Evolutionary conservation across 2,113 vertebrate species (phyloP).

Genomic region (Pituophis catenifer): DNA sequence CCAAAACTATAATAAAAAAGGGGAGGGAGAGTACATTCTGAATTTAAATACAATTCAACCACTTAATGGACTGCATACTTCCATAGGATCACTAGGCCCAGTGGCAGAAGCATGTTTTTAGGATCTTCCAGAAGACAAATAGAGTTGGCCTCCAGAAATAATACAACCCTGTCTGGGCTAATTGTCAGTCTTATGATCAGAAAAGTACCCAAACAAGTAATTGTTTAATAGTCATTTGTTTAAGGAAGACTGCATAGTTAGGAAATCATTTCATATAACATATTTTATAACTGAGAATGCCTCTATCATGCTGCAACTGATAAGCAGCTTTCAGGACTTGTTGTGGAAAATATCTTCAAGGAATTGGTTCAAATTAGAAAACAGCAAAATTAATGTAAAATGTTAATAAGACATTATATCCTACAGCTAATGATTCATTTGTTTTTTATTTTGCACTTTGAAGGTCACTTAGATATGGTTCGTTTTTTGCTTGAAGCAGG

Average conservation of each 20-base stretch:
- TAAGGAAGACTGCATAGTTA: not conserved
- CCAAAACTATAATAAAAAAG: not conserved
- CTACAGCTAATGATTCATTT: not conserved
- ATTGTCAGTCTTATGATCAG: not conserved
- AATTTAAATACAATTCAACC: not conserved
- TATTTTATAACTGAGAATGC: not conserved
- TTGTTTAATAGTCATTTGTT: not conserved
- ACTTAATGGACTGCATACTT: not conserved
- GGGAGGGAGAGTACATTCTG: not conserved
- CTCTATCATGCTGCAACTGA: not conserved
- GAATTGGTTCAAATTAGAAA: not conserved
- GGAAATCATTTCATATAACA: not conserved
- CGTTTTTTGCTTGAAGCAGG: constrained; percentile 97
- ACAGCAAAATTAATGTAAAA: no score
- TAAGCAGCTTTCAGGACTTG: not conserved
- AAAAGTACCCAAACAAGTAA: not conserved
- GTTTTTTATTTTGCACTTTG: constrained; percentile 53
- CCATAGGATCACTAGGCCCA: not conserved
- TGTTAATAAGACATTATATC: not conserved
- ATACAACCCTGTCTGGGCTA: not conserved
- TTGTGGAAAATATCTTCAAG: not conserved
- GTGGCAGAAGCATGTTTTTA: not conserved
- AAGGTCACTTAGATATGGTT: constrained; percentile 99
- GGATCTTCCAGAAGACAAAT: not conserved
- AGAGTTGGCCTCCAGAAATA: not conserved